A percentile compares a stretch with the other conserved stretches of the same genome.
phyloP scores from a whole-genome alignment of 2,888 invertebrate species.

The Andrena chrysosceles region DNA sequence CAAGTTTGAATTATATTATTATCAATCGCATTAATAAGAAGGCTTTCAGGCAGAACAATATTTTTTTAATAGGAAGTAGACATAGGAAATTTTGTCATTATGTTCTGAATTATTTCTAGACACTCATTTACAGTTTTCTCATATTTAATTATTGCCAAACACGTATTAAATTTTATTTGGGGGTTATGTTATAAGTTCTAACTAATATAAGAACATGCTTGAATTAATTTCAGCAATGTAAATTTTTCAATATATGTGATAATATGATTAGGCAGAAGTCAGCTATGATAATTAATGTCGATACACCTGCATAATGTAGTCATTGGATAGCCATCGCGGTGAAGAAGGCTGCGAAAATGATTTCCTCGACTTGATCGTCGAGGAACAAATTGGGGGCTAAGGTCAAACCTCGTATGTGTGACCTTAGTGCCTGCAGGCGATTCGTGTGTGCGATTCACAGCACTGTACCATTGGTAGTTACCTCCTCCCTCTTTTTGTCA shows the following conservation, averaged over 20 bases:
- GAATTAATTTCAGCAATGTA: neutral
- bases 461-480: slow-evolving; percentile 73
- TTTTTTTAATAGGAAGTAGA: too few species aligned
- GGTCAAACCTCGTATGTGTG: slow-evolving; percentile 75
- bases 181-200: too few species aligned
- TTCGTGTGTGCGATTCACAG: slow-evolving; percentile 70
- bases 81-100: too few species aligned
- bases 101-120: neutral
- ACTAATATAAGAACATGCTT: neutral
- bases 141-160: neutral
- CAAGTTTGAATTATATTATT: neutral
- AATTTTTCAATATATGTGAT: neutral
- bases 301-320: slow-evolving; percentile 23
- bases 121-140: neutral
- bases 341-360: slow-evolving; percentile 68
- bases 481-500: slow-evolving; percentile 61
- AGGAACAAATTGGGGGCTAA: slow-evolving; percentile 77
- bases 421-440: slow-evolving; percentile 68
- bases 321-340: slow-evolving; percentile 43
- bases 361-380: slow-evolving; percentile 69
- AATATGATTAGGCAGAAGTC: neutral
- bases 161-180: too few species aligned
- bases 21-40: too few species aligned
- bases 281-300: neutral
- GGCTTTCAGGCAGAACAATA: too few species aligned